A percentile compares a stretch with the other conserved stretches of the same genome.
These are phyloP conservation scores for Steinernema scapterisci DNA, from an alignment of 2,888 invertebrate species.

Conservation along the genomic window DNA sequence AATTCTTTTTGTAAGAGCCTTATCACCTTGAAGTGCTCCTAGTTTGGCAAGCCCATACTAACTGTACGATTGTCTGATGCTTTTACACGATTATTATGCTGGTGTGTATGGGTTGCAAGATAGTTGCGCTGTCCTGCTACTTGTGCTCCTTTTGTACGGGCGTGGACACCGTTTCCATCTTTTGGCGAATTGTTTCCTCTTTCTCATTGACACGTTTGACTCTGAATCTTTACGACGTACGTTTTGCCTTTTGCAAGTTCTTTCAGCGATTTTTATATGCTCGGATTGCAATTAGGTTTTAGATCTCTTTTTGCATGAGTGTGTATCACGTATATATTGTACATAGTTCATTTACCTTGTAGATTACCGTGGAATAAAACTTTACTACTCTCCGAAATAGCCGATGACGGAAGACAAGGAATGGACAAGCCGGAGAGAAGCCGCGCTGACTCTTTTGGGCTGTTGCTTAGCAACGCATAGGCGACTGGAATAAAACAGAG, in stretches of 20 bases:
- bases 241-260: slow-evolving; percentile 4
- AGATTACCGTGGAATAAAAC: background rate
- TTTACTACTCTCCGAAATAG: too few species aligned
- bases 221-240: background rate
- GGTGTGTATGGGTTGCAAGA: slow-evolving; percentile 10
- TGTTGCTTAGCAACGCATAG: slow-evolving; percentile 8
- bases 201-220: too few species aligned
- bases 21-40: background rate
- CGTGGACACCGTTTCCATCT: background rate
- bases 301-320: slow-evolving; percentile 18
- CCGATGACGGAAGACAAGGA: background rate
- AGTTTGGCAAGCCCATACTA: slow-evolving; percentile 10
- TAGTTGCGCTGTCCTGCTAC: background rate
- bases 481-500: background rate
- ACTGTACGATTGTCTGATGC: background rate
- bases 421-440: too few species aligned
- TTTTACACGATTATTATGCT: background rate
- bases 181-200: background rate
- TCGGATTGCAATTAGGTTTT: slow-evolving; percentile 5
- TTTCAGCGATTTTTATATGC: background rate
- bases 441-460: background rate
- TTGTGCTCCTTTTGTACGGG: background rate
- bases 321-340: background rate
- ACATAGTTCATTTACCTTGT: slow-evolving; percentile 15
- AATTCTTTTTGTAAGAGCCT: background rate